Evolutionary conservation across 2,797 vertebrate genomes (phyloP).

Genomic region (Dromococcyx pavoninus): DNA sequence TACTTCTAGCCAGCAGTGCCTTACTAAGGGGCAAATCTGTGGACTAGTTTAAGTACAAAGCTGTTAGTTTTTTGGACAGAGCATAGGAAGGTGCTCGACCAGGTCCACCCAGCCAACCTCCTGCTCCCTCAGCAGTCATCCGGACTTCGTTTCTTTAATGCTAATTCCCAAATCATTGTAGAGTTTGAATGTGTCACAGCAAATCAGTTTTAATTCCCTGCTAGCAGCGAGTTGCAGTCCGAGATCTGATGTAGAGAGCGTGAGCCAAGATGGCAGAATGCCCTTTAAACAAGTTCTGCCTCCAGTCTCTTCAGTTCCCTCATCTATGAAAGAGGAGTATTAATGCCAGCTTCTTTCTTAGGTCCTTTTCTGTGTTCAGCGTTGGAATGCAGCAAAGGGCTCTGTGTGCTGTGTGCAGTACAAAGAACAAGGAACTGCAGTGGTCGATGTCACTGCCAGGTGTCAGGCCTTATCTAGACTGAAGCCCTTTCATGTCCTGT

Average conservation of each 20-base stretch:
- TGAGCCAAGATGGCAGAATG: constrained; percentile 31
- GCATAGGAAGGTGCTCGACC: not conserved
- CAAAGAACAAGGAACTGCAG: not conserved
- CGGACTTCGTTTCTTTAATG: not conserved
- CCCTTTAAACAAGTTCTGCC: not conserved
- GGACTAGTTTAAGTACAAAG: not conserved
- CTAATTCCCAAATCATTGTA: constrained; percentile 8
- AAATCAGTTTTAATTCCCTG: constrained; percentile 37
- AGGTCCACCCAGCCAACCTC: not conserved
- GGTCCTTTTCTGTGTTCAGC: constrained; percentile 16
- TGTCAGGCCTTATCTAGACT: not conserved
- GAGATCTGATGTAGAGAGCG: not conserved
- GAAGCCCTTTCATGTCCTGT: not conserved
- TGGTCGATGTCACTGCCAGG: constrained; percentile 9
- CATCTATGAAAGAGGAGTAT: not conserved
- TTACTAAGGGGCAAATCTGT: not conserved
- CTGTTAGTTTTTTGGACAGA: not conserved
- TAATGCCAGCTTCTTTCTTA: not conserved
- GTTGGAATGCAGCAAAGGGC: not conserved
- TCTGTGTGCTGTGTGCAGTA: not conserved
- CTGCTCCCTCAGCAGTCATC: not conserved
- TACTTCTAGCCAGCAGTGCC: not conserved
- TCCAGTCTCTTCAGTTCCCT: not conserved
- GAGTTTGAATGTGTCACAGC: constrained; percentile 29
- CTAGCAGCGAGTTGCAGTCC: constrained; percentile 27